Evolutionary conservation across 1,140 invertebrate genomes (phyloP), one percentile per base, ranked within the genome.

Genomic region (Stegodyphus dumicola): DNA sequence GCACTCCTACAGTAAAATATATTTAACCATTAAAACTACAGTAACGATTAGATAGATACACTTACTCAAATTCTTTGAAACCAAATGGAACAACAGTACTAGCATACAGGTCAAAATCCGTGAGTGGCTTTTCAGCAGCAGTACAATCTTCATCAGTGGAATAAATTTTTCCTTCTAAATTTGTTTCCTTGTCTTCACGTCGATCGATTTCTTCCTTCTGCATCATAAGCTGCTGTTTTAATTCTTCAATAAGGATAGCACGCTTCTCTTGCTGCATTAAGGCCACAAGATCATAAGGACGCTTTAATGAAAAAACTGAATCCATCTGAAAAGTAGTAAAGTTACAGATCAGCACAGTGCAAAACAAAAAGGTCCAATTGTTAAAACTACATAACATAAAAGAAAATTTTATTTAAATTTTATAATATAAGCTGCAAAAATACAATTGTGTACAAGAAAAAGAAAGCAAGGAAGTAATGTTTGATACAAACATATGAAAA

Each of bases 231-330:
- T 95, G 93, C 87, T 93, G 90, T 88, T 94, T 94, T 33, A 95
- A 90, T 56, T 92, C 91, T 86, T 94, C 92, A 49, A 95, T 92
- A 87, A 93, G 92, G 69, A 92, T 91, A 88, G 93, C 93, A 49
- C 94, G 90, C 75, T 93, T 93, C 89, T 96, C 95, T 92, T 97
- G 96, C 53, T 96, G 94, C 88, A 96, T 90, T 89, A 97, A 94
- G 0, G 94, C 93, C 69, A 96, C 90, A 49, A 97, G 91, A 90
- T 97, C 95, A 89, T 96, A 93, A 0, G 95, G 95, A 77, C 94
- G 91, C 60, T 93, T 92, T 90, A 97, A 91, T 90, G 94, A 93
- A 91, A 95, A 96, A 3, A 95, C 93, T 6, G 95, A 95, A 89
- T 96, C 92, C 88, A 91, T 88, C 92, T 93, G 88, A 65, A 90